These are phyloP conservation scores for Phorcus lineatus DNA, from an alignment of 2,888 invertebrate species.

Conservation along the genomic window DNA sequence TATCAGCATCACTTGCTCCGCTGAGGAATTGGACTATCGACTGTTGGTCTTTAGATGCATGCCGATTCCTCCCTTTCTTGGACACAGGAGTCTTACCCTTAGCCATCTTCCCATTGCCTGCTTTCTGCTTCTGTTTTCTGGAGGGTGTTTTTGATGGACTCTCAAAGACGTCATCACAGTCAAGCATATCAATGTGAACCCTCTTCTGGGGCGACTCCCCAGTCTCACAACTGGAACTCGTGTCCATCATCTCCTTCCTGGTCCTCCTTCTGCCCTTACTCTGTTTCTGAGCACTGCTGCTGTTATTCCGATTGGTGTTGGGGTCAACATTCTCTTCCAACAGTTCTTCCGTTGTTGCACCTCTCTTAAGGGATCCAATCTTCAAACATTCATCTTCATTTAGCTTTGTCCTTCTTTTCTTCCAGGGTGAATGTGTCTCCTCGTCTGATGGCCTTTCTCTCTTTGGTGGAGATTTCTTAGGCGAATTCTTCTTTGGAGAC, in stretches of 20 bases:
- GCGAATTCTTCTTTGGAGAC: not conserved
- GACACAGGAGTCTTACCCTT: not conserved
- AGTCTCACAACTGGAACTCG: not conserved
- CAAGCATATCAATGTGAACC: not conserved
- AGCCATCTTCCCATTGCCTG: not conserved
- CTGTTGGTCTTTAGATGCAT: not conserved
- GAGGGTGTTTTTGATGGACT: not conserved
- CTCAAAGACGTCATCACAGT: not conserved
- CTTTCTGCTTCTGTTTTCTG: not conserved
- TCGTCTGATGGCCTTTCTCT: not conserved
- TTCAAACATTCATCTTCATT: not conserved
- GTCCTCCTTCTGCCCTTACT: not conserved
- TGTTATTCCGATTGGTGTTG: not conserved
- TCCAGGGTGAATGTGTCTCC: not conserved
- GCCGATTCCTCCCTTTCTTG: not conserved
- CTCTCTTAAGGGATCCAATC: not conserved
- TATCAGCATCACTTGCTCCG: not conserved
- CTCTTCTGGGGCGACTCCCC: not conserved
- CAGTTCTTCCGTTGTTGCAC: not conserved
- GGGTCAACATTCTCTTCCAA: constrained; percentile 1
- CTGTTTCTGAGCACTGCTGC: not conserved
- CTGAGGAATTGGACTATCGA: not conserved
- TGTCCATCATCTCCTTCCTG: not conserved
- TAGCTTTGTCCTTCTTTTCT: too few relatives aligned
- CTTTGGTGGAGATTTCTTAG: not conserved